Base-by-base conservation (phyloP, 1,140 invertebrate species). In the Tetraneura akinire region DNA sequence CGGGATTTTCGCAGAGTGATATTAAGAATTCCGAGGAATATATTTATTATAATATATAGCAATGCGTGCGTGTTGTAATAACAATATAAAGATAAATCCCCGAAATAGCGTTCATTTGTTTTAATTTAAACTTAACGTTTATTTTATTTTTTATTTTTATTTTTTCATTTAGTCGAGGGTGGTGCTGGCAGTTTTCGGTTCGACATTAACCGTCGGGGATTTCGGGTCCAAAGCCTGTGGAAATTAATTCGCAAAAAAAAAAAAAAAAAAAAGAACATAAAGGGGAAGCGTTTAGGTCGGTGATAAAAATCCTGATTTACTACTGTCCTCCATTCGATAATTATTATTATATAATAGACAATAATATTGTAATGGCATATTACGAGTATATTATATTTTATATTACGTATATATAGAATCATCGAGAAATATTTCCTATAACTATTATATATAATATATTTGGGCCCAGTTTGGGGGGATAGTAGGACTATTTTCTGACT, bases 231-330 rank as follows among this genome's bases (percentile, higher is more conserved):
- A 68, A 68, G 66, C 42, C 29, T 32, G 26, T 73, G 73, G 42
- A 76, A 55, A 57, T 76, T 76, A 76, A 76, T 76, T 76, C 51
- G 29, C n/a, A 76, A 76, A 73, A 73, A 76, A n/a, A n/a, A n/a
- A n/a, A n/a, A n/a, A n/a, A n/a, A n/a, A n/a, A n/a, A n/a, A n/a
- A n/a, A n/a, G n/a, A 37, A 42, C 47, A 49, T 18, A 53, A 53
- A 73, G n/a, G 26, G 53, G 49, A 74, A 42, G 51, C 32, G 32
- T 76, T 42, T 76, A 29, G 51, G 32, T 1, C n/a, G 51, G 73
- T 14, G 73, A 76, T 76, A 76, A 76, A 76, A 60, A 47, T 68
- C 66, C 66, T 47, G 66, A 68, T 68, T 68, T 47, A 68, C 66
- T 47, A 26, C n/a, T n/a, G n/a, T 16, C 14, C 23, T 37, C 64